Evolutionary conservation across 2,797 vertebrate genomes (phyloP), one percentile per base, ranked within the genome.

Genomic region (Coendou prehensilis): DNA sequence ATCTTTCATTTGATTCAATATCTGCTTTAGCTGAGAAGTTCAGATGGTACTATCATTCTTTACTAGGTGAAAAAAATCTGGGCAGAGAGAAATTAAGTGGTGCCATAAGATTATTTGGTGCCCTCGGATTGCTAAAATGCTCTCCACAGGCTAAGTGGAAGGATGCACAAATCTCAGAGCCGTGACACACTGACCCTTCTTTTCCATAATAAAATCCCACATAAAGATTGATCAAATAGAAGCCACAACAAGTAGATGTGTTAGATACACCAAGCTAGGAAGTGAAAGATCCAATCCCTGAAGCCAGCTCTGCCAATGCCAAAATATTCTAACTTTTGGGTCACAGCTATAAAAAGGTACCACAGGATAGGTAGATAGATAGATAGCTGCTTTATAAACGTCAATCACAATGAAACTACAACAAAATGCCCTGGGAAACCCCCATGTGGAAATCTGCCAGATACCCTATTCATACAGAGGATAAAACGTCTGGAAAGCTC

Each of bases 341-440:
- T 83, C 30, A 96, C 0, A 81, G 45, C 5, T 80, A 92, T 33
- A 64, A 47, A 86, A 80, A 76, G 81, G n/a, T 28, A 87, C 17
- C 75, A 63, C 28, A 47, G 54, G 85, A 78, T 52, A 67, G 78
- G 76, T 47, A 89, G 23, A 47, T 0, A 88, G 54, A 28, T 26
- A 45, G 23, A 50, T 4, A 93, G 80, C 33, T 69, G 91, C 64
- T 93, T 94, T 63, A 87, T 6, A 96, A 80, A 97, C 47, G 92
- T 59, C 75, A 73, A 52, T 85, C 64, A 89, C 47, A 73, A 69
- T 13, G 17, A 26, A 94, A 92, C 41, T 63, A 41, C 45, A 86
- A 50, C 76, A n/a, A 93, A 78, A 87, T 9, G 45, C 75, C 56
- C 10, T 50, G 30, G 79, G 85, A 85, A 86, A 93, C 28, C 47